These are phyloP conservation scores for Atopsyche davidsoni DNA, from an alignment of 1,140 invertebrate species.

Conservation along the genomic window DNA sequence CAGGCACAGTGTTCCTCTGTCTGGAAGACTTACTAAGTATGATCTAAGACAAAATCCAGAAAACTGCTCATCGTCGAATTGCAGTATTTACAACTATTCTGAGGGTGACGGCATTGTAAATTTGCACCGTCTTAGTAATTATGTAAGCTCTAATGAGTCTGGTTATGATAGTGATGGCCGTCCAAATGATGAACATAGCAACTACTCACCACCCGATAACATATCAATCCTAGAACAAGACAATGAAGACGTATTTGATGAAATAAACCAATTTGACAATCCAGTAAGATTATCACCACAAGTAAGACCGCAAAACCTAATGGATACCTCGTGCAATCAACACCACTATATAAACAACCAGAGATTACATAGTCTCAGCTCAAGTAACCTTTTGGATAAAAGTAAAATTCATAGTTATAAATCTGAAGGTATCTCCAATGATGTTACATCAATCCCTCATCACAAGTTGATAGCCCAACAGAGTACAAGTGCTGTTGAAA, in stretches of 20 bases:
- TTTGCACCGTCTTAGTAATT: constrained; percentile 56
- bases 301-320: background rate
- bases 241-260: constrained; percentile 23
- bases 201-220: constrained; percentile 46
- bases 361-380: background rate
- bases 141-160: constrained; percentile 75
- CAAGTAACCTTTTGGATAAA: too few relatives aligned
- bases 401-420: too few relatives aligned
- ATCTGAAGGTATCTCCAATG: too few relatives aligned
- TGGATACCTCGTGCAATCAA: background rate
- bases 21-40: constrained; percentile 39
- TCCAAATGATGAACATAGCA: constrained; percentile 49
- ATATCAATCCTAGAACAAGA: constrained; percentile 30
- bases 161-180: constrained; percentile 75
- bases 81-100: constrained; percentile 42
- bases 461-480: too few relatives aligned
- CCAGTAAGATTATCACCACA: constrained; percentile 2
- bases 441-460: too few relatives aligned
- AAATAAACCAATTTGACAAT: constrained; percentile 10
- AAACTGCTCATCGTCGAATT: constrained; percentile 42
- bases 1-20: constrained; percentile 42
- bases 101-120: constrained; percentile 37
- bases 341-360: too few relatives aligned
- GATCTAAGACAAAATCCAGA: constrained; percentile 40
- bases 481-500: too few relatives aligned